Base-by-base conservation (phyloP, 2,888 invertebrate species). In the Pyrrhosoma nymphula region DNA sequence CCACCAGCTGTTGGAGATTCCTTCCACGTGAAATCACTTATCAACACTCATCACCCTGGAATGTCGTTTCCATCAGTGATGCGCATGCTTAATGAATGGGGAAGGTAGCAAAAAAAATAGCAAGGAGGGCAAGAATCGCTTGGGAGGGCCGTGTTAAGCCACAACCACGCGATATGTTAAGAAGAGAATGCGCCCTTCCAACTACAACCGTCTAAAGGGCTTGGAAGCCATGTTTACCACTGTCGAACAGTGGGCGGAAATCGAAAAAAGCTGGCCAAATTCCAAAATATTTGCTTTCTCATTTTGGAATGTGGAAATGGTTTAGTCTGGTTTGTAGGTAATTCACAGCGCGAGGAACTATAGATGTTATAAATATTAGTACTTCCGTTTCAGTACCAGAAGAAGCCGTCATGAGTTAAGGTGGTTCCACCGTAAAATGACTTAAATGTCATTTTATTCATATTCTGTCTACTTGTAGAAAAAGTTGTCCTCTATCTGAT, bases 1-100 rank as follows among this genome's bases (percentile, higher is more conserved):
- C 69, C 69, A 23, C 14, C 39, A 93, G 93, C 82, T 82, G 82
- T 82, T 82, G 82, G 82, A 69, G 93, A 93, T 93, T 93, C 93
- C 93, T 93, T 63, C 93, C 93, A 23, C 93, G 75, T 93, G 93
- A 93, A 93, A 93, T 93, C 93, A 93, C 93, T 93, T 93, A 93
- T 93, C 93, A 47, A 39, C 93, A 93, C 93, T 93, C 93, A 93
- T 93, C 93, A 69, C 69, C 69, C 93, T 69, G 63, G 93, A 93
- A 93, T 93, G 93, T 93, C 63, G 93, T 93, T 93, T 93, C 69
- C 69, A 93, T 93, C 69, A 93, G 93, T 26, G 93, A 93, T 93
- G 93, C 93, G 93, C 93, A 93, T 93, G 63, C 93, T 93, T 93
- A 93, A 93, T 93, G 93, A 35, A 82, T 18, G 82, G 82, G 93